Evolutionary conservation across 2,113 vertebrate genomes (phyloP), one percentile per base, ranked within the genome.

Genomic region (Archocentrus centrarchus): DNA sequence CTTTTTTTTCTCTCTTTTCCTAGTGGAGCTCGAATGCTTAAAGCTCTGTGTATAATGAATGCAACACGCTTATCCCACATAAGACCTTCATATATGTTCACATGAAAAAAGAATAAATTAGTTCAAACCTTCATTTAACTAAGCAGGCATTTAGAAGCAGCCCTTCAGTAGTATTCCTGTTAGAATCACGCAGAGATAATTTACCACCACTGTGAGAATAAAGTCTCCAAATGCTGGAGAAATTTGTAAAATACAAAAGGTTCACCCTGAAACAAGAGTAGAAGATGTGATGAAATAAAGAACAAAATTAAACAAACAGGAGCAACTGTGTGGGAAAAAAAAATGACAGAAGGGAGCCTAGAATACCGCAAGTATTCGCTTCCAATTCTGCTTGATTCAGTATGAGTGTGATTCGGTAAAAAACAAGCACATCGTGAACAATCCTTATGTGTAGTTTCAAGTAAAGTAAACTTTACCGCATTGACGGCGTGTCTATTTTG

Each of bases 41-140:
- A 70, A 87, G 78, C 81, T 75, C 47, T 57, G 79, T 93, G 59
- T 93, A 93, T 93, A 92, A 94, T 93, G 77, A 83, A 94, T 90
- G 76, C 64, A 73, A 57, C 64, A 81, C 63, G 50, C 63, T 81
- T 85, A 81, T 86, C 77, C 84, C 61, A 41, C 70, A 87, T 77
- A 17, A 32, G 44, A 86, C 68, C 77, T 75, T 82, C 2, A 18
- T 37, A 82, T 83, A 63, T 70, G 80, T 57, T 27, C 6, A 53
- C 30, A 82, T 50, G 70, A 47, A 85, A 27, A 81, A 6, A 61
- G 9, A 73, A 59, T 44, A 70, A 32, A 77, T n/a, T 75, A 50
- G 66, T 83, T 81, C n/a, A 68, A 6, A 7, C 47, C 58, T 78
- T 77, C 14, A 76, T 77, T 84, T 82, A 63, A 11, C 53, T 63